Percentiles rank a stretch among this genome's conserved stretches.
Conservation (phyloP, 2,888 invertebrate species). For the Lymantria monacha region DNA sequence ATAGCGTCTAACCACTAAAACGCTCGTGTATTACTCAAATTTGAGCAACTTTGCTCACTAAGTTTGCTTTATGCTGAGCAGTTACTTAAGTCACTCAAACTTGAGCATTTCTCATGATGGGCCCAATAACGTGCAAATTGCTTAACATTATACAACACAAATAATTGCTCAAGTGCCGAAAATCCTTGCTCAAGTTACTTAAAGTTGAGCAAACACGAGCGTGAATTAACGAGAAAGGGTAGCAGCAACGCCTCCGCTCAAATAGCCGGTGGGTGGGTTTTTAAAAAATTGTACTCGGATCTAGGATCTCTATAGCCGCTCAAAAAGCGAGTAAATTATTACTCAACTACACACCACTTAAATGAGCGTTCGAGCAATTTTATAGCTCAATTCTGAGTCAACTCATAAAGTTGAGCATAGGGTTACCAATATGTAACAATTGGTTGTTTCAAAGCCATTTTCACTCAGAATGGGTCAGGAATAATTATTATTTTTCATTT, state of each 20-base stretch:
- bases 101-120: conserved; percentile 15
- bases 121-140: conserved; percentile 17
- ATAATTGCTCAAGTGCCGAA: conserved; percentile 9
- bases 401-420: conserved; percentile 3
- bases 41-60: conserved; percentile 11
- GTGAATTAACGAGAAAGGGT: conserved; percentile 24
- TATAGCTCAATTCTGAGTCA: background rate
- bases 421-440: conserved; percentile 3
- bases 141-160: conserved; percentile 17
- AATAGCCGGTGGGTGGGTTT: conserved; percentile 28
- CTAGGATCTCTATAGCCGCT: conserved; percentile 15
- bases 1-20: conserved; percentile 36
- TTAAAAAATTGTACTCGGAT: conserved; percentile 26
- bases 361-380: background rate
- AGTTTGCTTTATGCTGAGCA: conserved; percentile 1
- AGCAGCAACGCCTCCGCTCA: conserved; percentile 23
- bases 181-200: conserved; percentile 9
- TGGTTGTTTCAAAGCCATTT: conserved; percentile 1
- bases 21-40: conserved; percentile 22
- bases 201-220: conserved; percentile 25
- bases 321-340: conserved; percentile 6
- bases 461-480: conserved; percentile 1
- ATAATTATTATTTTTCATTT: background rate
- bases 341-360: conserved; percentile 1
- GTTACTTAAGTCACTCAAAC: conserved; percentile 10